phyloP scores from a whole-genome alignment of 2,797 vertebrate genomes.

The Eidolon dupreanum region DNA sequence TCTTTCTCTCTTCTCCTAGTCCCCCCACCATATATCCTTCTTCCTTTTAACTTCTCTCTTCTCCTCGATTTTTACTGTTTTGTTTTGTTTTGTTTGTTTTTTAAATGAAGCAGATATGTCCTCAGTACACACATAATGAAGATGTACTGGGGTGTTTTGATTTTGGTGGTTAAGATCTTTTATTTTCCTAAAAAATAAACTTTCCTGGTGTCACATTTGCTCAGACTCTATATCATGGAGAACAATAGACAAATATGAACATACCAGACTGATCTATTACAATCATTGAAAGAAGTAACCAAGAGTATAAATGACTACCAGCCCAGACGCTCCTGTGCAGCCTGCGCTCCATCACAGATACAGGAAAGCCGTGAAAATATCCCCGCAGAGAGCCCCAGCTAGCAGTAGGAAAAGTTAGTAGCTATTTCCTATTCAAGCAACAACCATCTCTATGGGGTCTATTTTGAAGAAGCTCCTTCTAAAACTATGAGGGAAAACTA shows the following conservation, averaged over 20 bases:
- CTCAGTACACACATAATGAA: conserved; percentile 14
- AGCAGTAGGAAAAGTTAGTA: not conserved
- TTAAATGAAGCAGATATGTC: not conserved
- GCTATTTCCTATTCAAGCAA: not conserved
- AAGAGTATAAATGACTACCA: not conserved
- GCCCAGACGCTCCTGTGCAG: not conserved
- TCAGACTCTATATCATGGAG: not conserved
- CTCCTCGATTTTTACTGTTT: conserved; percentile 17
- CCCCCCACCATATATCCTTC: not conserved
- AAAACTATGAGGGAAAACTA: not conserved
- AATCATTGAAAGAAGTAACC: not conserved
- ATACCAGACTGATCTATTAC: not conserved
- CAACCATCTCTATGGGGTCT: not conserved
- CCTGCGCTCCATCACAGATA: not conserved
- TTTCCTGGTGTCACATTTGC: not conserved
- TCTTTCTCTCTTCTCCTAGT: not conserved
- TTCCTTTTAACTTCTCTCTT: not conserved
- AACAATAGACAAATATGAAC: not conserved
- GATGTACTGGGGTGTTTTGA: not conserved
- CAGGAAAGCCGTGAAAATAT: not conserved
- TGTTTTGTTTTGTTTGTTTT: not conserved
- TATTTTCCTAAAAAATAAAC: conserved; percentile 15
- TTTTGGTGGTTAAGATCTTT: not conserved
- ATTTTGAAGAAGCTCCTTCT: not conserved
- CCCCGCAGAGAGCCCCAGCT: not conserved